phyloP scores from a whole-genome alignment of 2,797 vertebrate genomes.

The Gambusia yucatana region DNA sequence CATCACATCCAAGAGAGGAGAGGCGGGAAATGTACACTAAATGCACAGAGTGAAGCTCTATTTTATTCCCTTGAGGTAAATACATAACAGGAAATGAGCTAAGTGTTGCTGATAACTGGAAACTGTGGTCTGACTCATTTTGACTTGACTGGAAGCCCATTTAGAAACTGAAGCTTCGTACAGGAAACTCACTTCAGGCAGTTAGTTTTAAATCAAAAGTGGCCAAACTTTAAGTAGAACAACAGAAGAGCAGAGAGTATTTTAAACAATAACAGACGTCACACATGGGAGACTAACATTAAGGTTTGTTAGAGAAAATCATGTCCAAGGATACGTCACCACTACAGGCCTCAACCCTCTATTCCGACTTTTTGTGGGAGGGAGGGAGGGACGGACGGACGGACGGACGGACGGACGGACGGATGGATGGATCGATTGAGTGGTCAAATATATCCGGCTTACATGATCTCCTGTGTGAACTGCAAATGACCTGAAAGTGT shows the following conservation, averaged over 20 bases:
- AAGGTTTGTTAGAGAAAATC: slow-evolving; percentile 28
- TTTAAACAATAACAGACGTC: slow-evolving; percentile 19
- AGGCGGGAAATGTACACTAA: slow-evolving; percentile 1
- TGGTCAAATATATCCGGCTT: no score
- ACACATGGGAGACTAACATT: slow-evolving; percentile 18
- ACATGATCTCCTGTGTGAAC: no score
- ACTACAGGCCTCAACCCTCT: no score
- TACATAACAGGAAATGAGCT: slow-evolving; percentile 46
- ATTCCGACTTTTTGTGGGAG: no score
- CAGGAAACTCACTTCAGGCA: slow-evolving; percentile 36
- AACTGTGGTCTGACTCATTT: slow-evolving; percentile 28
- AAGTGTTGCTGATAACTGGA: slow-evolving; percentile 40
- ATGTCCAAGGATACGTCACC: not conserved
- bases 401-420: no score
- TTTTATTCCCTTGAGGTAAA: slow-evolving; percentile 24
- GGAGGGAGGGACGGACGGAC: no score
- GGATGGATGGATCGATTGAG: no score
- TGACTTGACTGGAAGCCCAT: slow-evolving; percentile 50
- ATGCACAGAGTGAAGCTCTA: slow-evolving; percentile 11
- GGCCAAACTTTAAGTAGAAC: slow-evolving; percentile 28
- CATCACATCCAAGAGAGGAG: slow-evolving; percentile 1
- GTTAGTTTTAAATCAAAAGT: slow-evolving; percentile 38
- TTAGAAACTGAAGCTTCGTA: slow-evolving; percentile 38
- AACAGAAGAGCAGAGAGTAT: slow-evolving; percentile 30
- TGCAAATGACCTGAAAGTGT: no score